Evolutionary conservation across 2,797 vertebrate genomes (phyloP), one percentile per base, ranked within the genome.

Genomic region (Epinephelus malabaricus): DNA sequence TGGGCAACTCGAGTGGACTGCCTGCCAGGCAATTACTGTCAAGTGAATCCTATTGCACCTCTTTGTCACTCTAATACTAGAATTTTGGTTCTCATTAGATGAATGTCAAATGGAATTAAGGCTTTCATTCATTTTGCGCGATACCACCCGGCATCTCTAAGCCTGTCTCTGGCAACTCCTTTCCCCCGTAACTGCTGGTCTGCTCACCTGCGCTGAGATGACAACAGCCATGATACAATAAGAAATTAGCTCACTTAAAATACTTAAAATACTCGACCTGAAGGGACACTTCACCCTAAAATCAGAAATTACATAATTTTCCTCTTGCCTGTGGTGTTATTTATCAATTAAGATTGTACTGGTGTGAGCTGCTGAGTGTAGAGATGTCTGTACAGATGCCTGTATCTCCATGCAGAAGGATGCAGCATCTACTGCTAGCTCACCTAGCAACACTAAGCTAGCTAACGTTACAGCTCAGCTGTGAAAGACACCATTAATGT

Each of bases 51-150:
- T 83, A 87, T 87, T 81, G 81, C 78, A 63, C 75, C 82, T 88
- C 88, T 93, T 88, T 92, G 94, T 91, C 86, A 88, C 83, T 82
- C 78, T 92, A 91, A 93, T 92, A 91, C 83, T 82, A 74, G 69
- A 91, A 93, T 94, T 94, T 89, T 80, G 76, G 84, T 91, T 92
- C 90, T 93, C 88, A 95, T 95, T 95, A 94, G 89, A 89, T 54
- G 30, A 84, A 87, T 87, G 91, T 94, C 91, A 91, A 87, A 90
- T 60, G 43, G 86, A 92, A 94, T 95, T 91, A 94, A 46, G 68
- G 64, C 59, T 51, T 71, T 92, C 84, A 91, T 95, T 93, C 86
- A 89, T 87, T 92, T 92, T 86, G 76, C 34, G 54, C 2, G 14
- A 88, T 69, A 81, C 53, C 12, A 5, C 46, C 53, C 14, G 2